A percentile compares a stretch with the other conserved stretches of the same genome.
These are phyloP conservation scores for Sternotherus odoratus DNA, from an alignment of 2,797 vertebrate species.

Conservation along the genomic window DNA sequence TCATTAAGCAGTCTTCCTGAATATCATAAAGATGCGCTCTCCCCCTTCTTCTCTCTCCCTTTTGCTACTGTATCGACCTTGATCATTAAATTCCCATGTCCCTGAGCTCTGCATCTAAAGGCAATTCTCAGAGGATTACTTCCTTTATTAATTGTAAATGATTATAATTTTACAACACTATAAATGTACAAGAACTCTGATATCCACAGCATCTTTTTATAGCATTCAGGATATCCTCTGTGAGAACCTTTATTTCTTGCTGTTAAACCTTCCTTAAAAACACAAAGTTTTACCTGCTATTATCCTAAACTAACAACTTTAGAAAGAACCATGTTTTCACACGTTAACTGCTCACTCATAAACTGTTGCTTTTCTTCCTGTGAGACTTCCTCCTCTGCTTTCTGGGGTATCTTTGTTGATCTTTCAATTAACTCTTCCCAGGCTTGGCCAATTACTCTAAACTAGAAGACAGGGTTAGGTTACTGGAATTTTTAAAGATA, in stretches of 20 bases:
- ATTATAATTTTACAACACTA: constrained; percentile 17
- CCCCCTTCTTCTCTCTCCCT: not conserved
- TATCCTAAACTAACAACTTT: constrained; percentile 49
- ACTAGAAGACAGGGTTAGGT: not conserved
- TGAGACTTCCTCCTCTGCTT: not conserved
- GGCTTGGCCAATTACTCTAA: constrained; percentile 39
- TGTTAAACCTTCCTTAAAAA: constrained; percentile 70
- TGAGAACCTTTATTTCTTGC: constrained; percentile 40
- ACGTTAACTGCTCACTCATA: constrained; percentile 4
- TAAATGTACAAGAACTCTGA: constrained; percentile 18
- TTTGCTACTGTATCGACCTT: not conserved
- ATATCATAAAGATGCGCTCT: not conserved
- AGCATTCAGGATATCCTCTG: not conserved
- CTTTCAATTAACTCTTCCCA: constrained; percentile 34
- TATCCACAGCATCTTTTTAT: constrained; percentile 13
- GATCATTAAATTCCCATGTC: not conserved
- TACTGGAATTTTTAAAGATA: constrained; percentile 9
- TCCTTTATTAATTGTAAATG: not conserved
- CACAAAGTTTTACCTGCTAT: constrained; percentile 49
- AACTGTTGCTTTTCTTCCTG: constrained; percentile 8
- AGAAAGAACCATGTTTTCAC: constrained; percentile 55
- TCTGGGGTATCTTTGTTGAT: not conserved
- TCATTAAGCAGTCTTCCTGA: not conserved
- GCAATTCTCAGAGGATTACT: not conserved
- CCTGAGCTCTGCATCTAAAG: not conserved